Base-by-base conservation (phyloP, 2,888 invertebrate genomes). In the Perizoma affinitatum region DNA sequence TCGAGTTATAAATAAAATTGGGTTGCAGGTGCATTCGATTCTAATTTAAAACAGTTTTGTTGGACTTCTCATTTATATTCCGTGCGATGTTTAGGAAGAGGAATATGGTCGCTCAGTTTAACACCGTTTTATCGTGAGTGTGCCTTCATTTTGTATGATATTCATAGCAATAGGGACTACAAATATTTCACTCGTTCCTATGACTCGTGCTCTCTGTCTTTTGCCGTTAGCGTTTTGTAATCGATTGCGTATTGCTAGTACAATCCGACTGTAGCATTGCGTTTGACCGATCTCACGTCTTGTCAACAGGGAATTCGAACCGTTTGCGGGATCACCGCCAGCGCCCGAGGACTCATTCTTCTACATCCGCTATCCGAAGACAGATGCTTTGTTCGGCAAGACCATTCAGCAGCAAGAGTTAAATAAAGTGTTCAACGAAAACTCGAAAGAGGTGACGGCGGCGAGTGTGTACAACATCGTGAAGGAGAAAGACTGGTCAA, bases 321-420 rank as follows among this genome's bases (percentile, higher is more conserved):
- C 88, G 40, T 93, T 92, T 66, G 83, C 91, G 38, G 79, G 80
- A 69, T 96, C 96, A 11, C 96, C 96, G 22, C 96, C 96, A 3
- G 94, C 95, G 35, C 94, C 95, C 45, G 96, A 96, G 82, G 96
- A 96, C 75, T 95, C 94, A 54, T 96, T 96, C 80, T 95, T 95
- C 82, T 94, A 94, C 79, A 94, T 95, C 70, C 93, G 95, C 53
- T 96, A 96, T 79, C 94, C 94, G 9, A 92, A 85, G 72, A 76
- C 87, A 6, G 86, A 90, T 40, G 78, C 71, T n/a, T 61, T 91
- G 47, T 87, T 90, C 58, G 85, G 86, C 10, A 84, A 86, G 59
- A 62, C 79, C n/a, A 83, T 77, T 54, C 49, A 76, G 6, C 77
- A 79, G 50, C 75, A 80, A 41, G 83, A 83, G 8, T 54, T 78